Percentiles rank a stretch among this genome's conserved stretches.
These are phyloP conservation scores for Bombus huntii DNA, from an alignment of 1,140 invertebrate genomes.

Conservation along the genomic window DNA sequence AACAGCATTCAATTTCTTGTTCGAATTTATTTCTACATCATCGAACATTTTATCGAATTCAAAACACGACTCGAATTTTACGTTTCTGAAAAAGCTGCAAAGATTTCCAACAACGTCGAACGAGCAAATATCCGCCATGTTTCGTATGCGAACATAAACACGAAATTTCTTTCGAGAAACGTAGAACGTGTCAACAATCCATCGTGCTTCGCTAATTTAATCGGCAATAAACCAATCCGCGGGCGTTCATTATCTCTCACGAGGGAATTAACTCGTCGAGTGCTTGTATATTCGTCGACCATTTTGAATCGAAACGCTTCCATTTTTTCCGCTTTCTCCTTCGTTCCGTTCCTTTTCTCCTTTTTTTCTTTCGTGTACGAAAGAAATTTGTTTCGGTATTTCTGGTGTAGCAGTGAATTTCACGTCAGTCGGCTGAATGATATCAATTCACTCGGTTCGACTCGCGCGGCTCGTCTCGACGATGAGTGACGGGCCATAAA, in stretches of 20 bases:
- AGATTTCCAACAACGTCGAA: not conserved
- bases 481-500: slow-evolving; percentile 78
- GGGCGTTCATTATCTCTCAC: slow-evolving; percentile 26
- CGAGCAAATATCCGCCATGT: not conserved
- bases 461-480: slow-evolving; percentile 49
- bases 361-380: not conserved
- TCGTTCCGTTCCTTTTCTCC: too few species aligned
- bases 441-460: slow-evolving; percentile 39
- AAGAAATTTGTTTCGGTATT: not conserved
- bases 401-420: slow-evolving; percentile 32
- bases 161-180: not conserved
- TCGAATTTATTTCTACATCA: not conserved
- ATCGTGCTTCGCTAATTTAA: slow-evolving; percentile 36
- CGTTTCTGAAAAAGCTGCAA: not conserved
- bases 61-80: not conserved
- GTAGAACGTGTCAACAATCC: slow-evolving; percentile 14
- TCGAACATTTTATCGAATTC: not conserved
- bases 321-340: not conserved
- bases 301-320: slow-evolving; percentile 1
- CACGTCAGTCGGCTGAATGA: slow-evolving; percentile 31
- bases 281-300: not conserved
- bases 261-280: slow-evolving; percentile 1
- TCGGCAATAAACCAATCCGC: slow-evolving; percentile 51
- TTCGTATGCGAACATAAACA: not conserved
- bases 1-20: too few species aligned